phyloP scores from a whole-genome alignment of 1,140 invertebrate species.

The Lanistes nyassanus region DNA sequence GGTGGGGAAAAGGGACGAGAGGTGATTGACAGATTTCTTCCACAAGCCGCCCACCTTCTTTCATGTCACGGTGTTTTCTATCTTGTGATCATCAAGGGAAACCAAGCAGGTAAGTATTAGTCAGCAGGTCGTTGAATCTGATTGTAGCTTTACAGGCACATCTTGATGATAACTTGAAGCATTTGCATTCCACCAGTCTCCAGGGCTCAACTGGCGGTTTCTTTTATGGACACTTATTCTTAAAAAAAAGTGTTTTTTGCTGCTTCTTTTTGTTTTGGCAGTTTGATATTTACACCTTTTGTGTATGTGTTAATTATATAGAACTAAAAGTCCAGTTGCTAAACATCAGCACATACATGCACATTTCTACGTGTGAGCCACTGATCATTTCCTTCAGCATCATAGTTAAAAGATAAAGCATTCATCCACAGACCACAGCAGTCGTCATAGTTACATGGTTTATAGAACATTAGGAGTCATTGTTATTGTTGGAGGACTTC shows the following conservation, averaged over 20 bases:
- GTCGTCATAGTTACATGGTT: neutral
- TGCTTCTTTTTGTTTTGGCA: too few species aligned
- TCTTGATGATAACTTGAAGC: neutral
- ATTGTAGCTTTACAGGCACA: neutral
- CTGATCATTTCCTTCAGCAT: neutral
- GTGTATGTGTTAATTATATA: too few species aligned
- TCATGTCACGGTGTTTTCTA: conserved; percentile 82
- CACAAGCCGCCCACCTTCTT: conserved; percentile 76
- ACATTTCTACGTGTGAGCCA: neutral
- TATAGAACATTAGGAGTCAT: neutral
- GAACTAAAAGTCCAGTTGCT: too few species aligned
- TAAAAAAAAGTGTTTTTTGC: neutral
- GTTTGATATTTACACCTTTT: too few species aligned
- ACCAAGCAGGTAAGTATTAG: conserved; percentile 70
- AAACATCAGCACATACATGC: too few species aligned
- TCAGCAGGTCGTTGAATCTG: neutral
- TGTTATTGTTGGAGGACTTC: neutral
- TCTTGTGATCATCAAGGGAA: conserved; percentile 86
- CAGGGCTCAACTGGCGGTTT: neutral
- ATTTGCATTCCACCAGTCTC: too few species aligned
- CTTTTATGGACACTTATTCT: neutral
- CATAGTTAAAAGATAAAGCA: neutral
- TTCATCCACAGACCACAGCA: neutral
- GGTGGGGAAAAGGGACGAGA: conserved; percentile 81
- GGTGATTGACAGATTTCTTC: conserved; percentile 83